Evolutionary conservation across 2,797 vertebrate species (phyloP).

Genomic region (Oreochromis mossambicus): DNA sequence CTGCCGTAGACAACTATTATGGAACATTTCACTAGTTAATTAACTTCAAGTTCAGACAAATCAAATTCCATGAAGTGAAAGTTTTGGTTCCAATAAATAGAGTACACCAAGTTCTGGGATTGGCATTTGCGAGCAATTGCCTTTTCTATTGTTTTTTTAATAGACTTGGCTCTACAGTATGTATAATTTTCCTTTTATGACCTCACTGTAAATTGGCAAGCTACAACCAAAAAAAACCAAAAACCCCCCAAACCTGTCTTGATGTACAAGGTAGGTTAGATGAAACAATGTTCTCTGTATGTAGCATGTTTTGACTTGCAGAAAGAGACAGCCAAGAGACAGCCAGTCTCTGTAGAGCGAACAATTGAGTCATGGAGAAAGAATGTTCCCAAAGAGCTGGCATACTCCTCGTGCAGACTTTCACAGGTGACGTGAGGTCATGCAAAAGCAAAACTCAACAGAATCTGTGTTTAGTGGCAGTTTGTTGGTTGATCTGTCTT

Average conservation of each 20-base stretch:
- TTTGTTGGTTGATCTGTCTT: background rate
- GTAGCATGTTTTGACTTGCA: background rate
- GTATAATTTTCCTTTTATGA: background rate
- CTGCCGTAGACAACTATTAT: background rate
- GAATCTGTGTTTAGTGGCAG: background rate
- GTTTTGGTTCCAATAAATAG: background rate
- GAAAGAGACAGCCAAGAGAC: background rate
- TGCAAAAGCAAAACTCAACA: background rate
- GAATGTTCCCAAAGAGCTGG: background rate
- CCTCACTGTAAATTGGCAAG: background rate
- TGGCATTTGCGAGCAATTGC: background rate
- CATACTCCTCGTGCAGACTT: background rate
- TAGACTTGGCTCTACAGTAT: background rate
- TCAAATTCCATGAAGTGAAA: background rate
- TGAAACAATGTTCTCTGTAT: background rate
- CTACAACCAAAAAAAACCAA: background rate
- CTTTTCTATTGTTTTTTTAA: background rate
- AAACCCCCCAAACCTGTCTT: accelerated
- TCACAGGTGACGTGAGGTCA: background rate
- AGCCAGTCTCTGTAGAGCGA: background rate
- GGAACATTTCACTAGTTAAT: background rate
- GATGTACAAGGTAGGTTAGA: background rate
- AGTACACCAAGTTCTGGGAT: background rate
- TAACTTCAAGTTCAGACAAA: background rate
- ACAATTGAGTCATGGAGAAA: background rate